Percentiles rank a stretch among this genome's conserved stretches.
Conservation (phyloP, 2,113 vertebrate species). For the Naja naja region DNA sequence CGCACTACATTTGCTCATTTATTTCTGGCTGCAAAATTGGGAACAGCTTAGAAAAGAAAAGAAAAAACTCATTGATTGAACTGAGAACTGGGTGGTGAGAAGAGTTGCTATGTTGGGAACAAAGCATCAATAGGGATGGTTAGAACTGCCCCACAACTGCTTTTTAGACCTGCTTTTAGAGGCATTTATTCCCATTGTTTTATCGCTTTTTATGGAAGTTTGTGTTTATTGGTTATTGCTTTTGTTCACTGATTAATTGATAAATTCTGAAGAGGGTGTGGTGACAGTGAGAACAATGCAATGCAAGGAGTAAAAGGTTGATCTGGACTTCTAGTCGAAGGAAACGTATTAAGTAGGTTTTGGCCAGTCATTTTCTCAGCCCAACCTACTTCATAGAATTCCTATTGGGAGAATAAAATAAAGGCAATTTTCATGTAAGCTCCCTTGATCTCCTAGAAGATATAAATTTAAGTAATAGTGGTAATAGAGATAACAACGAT, state of each 20-base stretch:
- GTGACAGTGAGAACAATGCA: not conserved
- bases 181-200: not conserved
- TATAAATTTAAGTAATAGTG: not conserved
- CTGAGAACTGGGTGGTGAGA: not conserved
- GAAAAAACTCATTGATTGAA: not conserved
- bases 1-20: not conserved
- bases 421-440: not conserved
- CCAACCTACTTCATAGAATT: not conserved
- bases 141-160: not conserved
- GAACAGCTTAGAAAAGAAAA: not conserved
- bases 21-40: not conserved
- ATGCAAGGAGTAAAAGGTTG: not conserved
- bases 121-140: not conserved
- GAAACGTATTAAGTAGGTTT: not conserved
- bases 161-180: not conserved
- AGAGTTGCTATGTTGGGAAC: not conserved
- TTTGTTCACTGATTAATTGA: not conserved
- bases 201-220: not conserved
- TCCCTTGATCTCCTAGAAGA: not conserved
- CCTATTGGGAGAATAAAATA: not conserved
- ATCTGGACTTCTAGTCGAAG: not conserved
- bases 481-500: not conserved
- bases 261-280: not conserved
- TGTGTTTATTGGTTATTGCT: not conserved
- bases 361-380: not conserved